Conservation (phyloP, 2,797 vertebrate species). For the Melanotaenia pygmaea region DNA sequence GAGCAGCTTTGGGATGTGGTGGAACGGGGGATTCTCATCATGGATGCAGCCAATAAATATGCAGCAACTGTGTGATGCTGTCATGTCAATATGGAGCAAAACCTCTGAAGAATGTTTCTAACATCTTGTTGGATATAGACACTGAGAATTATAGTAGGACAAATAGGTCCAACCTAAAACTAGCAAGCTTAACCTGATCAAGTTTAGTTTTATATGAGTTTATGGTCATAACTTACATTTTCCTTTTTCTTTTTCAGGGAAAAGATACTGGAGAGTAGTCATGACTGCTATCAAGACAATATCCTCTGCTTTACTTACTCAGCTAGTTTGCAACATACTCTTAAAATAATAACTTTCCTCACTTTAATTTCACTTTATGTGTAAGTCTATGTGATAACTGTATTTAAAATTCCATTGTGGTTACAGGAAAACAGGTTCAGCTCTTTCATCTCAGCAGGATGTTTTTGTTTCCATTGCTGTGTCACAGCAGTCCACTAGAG, state of each 20-base stretch:
- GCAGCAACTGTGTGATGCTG: no score
- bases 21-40: no score
- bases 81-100: no score
- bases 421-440: background rate
- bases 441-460: no score
- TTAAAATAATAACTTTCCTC: background rate
- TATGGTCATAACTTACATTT: background rate
- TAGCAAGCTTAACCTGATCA: no score
- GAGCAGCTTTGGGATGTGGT: no score
- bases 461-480: background rate
- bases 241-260: background rate
- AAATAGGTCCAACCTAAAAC: no score
- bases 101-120: no score
- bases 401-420: background rate
- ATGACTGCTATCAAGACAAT: background rate
- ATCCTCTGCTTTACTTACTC: background rate
- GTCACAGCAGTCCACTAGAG: background rate
- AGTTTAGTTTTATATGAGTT: background rate
- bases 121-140: no score
- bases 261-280: background rate
- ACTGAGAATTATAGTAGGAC: no score
- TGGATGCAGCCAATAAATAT: no score
- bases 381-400: background rate
- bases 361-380: no score
- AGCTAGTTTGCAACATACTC: slow-evolving; percentile 1